Evolutionary conservation across 2,888 invertebrate genomes (phyloP), one percentile per base, ranked within the genome.

Genomic region (Cephus rjabovi): DNA sequence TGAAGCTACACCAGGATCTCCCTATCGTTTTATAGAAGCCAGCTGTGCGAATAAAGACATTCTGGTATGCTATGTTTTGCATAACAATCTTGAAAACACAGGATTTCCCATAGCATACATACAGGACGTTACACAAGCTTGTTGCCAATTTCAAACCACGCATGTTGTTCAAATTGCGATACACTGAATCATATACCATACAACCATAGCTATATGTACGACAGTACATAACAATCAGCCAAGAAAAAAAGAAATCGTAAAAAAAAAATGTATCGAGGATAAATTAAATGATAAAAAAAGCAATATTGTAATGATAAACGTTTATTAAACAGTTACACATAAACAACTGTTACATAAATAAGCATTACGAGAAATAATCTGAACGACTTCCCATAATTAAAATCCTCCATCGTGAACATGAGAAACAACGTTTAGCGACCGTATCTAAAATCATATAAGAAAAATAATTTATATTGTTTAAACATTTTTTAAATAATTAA

Each of bases 11-110:
- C 56, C 9, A 56, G 56, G 23, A 56, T 23, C 23, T 34, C 33
- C 40, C 75, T 30, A 68, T 56, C 56, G 34, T 73, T 86, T 86
- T 86, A 86, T 86, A 86, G 75, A 35, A 33, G 15, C 34, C 31
- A 34, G 12, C 33, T 40, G 75, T 23, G 30, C n/a, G 69, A 70
- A 74, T 77, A 74, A 77, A 75, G 40, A 34, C 69, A 40, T 12
- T 35, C 30, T 12, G 79, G 71, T 78, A 76, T 79, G 77, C 75
- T 34, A 37, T 79, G 74, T 82, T 82, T 84, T 35, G n/a, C 31
- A 82, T 79, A 83, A 82, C 83, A 83, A 23, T 34, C 31, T 31
- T 71, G 33, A 15, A 71, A 71, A 71, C 71, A 71, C 71, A 71
- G 71, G 71, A 71, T 71, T 31, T 71, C 71, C 71, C 15, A 34